Evolutionary conservation across 2,113 vertebrate species (phyloP).

Genomic region (Trematocara unimaculatum): DNA sequence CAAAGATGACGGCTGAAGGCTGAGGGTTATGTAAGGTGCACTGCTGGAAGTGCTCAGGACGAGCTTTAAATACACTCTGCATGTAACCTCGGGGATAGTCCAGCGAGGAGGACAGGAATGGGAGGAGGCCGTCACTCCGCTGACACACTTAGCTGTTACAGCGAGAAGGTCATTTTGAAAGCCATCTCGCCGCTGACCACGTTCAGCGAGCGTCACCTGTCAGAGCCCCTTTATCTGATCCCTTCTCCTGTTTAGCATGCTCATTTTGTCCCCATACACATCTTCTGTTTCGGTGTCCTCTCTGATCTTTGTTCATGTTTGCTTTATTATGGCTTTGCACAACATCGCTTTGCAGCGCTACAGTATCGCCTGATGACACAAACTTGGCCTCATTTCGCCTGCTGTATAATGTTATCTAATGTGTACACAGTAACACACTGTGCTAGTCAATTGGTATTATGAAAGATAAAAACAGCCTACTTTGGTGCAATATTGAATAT

Average conservation of each 20-base stretch:
- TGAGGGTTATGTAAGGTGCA: slow-evolving; percentile 27
- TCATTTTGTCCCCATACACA: not conserved
- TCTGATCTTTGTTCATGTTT: not conserved
- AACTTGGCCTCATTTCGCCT: slow-evolving; percentile 4
- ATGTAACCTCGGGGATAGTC: not conserved
- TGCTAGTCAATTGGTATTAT: not conserved
- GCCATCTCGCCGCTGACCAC: not conserved
- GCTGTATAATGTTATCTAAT: slow-evolving; percentile 20
- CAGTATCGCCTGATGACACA: not conserved
- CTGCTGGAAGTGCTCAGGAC: not conserved
- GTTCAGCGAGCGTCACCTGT: not conserved
- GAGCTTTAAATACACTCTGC: slow-evolving; percentile 35
- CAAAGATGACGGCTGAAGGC: slow-evolving; percentile 1
- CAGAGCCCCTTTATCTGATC: not conserved
- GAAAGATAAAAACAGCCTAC: not conserved
- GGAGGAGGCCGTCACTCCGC: not conserved
- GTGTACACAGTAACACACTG: not conserved
- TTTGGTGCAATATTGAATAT: not conserved
- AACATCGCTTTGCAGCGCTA: not conserved
- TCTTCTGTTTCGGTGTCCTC: not conserved
- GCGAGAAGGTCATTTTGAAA: slow-evolving; percentile 7
- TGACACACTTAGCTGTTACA: slow-evolving; percentile 25
- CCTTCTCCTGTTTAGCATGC: not conserved
- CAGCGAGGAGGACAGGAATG: not conserved
- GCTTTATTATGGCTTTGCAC: not conserved